Base-by-base conservation (phyloP, 2,797 vertebrate species). In the Aeoliscus strigatus region DNA sequence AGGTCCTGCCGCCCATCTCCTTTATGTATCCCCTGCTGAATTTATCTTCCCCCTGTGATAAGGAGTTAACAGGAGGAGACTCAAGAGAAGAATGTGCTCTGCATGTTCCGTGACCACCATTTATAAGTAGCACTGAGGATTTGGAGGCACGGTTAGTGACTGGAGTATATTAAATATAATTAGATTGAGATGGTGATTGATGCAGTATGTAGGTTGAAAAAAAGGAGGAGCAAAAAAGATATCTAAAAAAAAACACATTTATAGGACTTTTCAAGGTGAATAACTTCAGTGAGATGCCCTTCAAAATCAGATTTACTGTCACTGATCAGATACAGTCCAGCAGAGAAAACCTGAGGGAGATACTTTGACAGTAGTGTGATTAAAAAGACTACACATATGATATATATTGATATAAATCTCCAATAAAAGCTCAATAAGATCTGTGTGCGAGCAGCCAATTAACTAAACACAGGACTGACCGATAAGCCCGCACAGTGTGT, bases 11-110 rank as follows among this genome's bases (percentile, higher is more conserved):
- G 27, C 35, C 6, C 18, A 3, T 34, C 41, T 38, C 4, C 31
- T 26, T 27, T 14, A 3, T 30, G 37, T 27, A 41, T 55, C 33
- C 41, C 48, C 30, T 3, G 23, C 13, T 11, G n/a, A 13, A 12
- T 58, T 60, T 49, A 68, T 66, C 61, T 68, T 23, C 3, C 14
- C 40, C 16, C 38, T 45, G 55, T 45, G 54, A 74, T 55, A 59
- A 73, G 27, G 14, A 29, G 2, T 14, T 30, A 40, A 37, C 21
- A 57, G 10, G 6, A 41, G 16, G 26, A 42, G 5, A 31, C 66
- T 44, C 24, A 1, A 31, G 46, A 60, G 48, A 26, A 24, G 14
- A 29, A 13, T 12, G 43, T 23, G 57, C 59, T 35, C 43, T 15
- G 6, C 14, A 45, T 14, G 31, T 17, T 66, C 48, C 39, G 27